These are phyloP conservation scores for Chelon labrosus DNA, from an alignment of 2,797 vertebrate species.

Conservation along the genomic window DNA sequence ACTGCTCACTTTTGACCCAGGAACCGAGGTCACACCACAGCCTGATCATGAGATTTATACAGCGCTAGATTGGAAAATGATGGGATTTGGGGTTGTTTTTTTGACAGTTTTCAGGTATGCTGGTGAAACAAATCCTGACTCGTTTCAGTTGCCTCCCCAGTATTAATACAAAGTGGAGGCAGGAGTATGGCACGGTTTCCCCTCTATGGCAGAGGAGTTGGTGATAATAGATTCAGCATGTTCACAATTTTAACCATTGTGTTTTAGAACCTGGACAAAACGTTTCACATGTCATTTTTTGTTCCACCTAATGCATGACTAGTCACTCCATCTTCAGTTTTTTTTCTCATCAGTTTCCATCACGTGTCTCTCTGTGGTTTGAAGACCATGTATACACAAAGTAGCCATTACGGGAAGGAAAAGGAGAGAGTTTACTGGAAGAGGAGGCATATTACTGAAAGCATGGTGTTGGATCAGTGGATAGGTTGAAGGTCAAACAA, in stretches of 20 bases:
- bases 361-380: conserved; percentile 73
- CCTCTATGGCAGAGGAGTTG: conserved; percentile 43
- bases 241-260: conserved; percentile 67
- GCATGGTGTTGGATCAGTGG: conserved; percentile 45
- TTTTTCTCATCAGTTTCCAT: conserved; percentile 65
- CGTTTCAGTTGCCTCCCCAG: conserved; percentile 45
- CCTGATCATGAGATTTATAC: conserved; percentile 37
- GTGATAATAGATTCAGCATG: conserved; percentile 73
- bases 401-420: conserved; percentile 80
- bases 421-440: conserved; percentile 80
- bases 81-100: conserved; percentile 44
- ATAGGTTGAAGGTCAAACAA: conserved; percentile 77
- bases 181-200: conserved; percentile 40
- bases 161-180: conserved; percentile 38
- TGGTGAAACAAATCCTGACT: conserved; percentile 38
- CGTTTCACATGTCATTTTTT: conserved; percentile 56
- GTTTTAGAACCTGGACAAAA: conserved; percentile 56
- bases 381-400: conserved; percentile 70
- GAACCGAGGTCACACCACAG: conserved; percentile 63
- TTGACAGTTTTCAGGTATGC: conserved; percentile 57
- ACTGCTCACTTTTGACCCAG: conserved; percentile 53
- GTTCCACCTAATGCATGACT: conserved; percentile 72
- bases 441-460: conserved; percentile 69
- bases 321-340: conserved; percentile 68
- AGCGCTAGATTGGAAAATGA: conserved; percentile 52